Percentiles rank a stretch among this genome's conserved stretches.
Evolutionary conservation across 2,113 vertebrate genomes (phyloP).

Genomic region (Marcusenius ussheri): DNA sequence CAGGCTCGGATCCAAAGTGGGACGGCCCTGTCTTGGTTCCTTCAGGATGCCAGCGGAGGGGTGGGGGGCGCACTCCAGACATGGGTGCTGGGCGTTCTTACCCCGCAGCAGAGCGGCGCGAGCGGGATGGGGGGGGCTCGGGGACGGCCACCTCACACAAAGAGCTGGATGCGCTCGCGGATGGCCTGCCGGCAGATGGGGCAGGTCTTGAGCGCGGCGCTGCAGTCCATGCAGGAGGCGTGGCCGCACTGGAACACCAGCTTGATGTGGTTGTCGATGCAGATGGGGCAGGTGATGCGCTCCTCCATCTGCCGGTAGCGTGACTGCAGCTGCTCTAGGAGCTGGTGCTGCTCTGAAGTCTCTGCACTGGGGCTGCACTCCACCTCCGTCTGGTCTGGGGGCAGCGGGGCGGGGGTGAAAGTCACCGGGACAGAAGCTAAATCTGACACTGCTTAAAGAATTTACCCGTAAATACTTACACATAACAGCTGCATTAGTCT

Average conservation of each 20-base stretch:
- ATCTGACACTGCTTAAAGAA: neutral
- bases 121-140: neutral
- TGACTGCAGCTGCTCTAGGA: slow-evolving; percentile 94
- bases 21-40: neutral
- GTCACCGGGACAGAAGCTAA: neutral
- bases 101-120: neutral
- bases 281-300: slow-evolving; percentile 96
- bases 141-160: slow-evolving; percentile 50
- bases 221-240: slow-evolving; percentile 90
- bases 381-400: slow-evolving; percentile 87
- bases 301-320: slow-evolving; percentile 98
- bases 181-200: slow-evolving; percentile 94
- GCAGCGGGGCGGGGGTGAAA: neutral
- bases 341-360: slow-evolving; percentile 78
- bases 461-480: neutral
- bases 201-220: slow-evolving; percentile 79
- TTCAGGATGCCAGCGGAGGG: neutral
- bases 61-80: neutral
- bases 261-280: slow-evolving; percentile 96
- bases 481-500: neutral
- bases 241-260: slow-evolving; percentile 97
- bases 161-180: slow-evolving; percentile 88
- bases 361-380: slow-evolving; percentile 67
- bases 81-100: neutral
- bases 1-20: neutral